phyloP scores from a whole-genome alignment of 2,797 vertebrate genomes.

The Arnoldichthys spilopterus region DNA sequence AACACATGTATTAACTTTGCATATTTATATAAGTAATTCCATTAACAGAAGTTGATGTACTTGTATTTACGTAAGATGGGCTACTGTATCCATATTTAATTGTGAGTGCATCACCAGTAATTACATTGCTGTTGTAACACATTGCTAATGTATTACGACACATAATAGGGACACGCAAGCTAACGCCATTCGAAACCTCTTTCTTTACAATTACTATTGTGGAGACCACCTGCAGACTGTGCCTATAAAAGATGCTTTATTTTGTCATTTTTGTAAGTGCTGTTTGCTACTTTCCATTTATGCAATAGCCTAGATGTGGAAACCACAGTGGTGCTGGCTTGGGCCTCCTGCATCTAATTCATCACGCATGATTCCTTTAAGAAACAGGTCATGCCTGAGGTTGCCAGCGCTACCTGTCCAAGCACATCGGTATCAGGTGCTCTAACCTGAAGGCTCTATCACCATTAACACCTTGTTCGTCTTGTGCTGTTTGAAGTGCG shows the following conservation, averaged over 20 bases:
- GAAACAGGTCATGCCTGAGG: slow-evolving; percentile 27
- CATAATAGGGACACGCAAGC: too few species aligned
- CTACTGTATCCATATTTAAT: too few species aligned
- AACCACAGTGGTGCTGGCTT: not conserved
- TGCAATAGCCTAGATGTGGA: not conserved
- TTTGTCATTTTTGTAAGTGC: not conserved
- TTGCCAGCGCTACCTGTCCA: slow-evolving; percentile 13
- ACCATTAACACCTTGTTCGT: slow-evolving; percentile 21
- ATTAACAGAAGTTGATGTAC: too few species aligned
- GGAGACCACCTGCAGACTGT: too few species aligned
- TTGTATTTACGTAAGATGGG: too few species aligned
- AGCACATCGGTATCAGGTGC: slow-evolving; percentile 54
- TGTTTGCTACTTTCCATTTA: not conserved
- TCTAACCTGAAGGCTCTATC: slow-evolving; percentile 18
- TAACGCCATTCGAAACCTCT: too few species aligned
- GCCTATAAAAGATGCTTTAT: not conserved
- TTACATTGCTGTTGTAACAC: too few species aligned
- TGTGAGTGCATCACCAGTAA: too few species aligned
- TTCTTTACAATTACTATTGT: too few species aligned
- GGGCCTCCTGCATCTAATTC: slow-evolving; percentile 10
- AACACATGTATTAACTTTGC: too few species aligned
- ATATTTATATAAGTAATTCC: too few species aligned
- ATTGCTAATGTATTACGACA: too few species aligned
- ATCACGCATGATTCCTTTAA: slow-evolving; percentile 8
- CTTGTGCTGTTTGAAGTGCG: not conserved